Evolutionary conservation across 2,113 vertebrate genomes (phyloP).

Genomic region (Pangasianodon gigas): DNA sequence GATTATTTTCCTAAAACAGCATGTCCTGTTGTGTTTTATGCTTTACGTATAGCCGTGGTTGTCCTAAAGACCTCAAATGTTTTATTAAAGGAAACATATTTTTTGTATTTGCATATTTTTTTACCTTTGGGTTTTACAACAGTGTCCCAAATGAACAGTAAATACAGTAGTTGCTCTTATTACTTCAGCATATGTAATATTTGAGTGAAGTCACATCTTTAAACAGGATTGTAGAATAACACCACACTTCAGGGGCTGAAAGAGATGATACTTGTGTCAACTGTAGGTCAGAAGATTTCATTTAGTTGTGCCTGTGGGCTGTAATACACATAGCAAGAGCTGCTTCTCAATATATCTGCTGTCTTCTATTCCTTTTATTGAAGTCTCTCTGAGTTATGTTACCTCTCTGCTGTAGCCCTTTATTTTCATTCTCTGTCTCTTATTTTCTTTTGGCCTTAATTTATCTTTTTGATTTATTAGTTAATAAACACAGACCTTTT

Average conservation of each 20-base stretch:
- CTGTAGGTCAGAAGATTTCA: slow-evolving; percentile 52
- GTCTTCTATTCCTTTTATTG: slow-evolving; percentile 33
- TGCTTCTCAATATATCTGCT: not conserved
- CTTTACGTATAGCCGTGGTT: not conserved
- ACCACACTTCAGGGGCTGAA: slow-evolving; percentile 51
- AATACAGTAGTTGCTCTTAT: not conserved
- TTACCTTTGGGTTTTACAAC: not conserved
- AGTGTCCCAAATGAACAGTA: not conserved
- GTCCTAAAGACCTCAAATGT: not conserved
- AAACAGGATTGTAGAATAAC: slow-evolving; percentile 38
- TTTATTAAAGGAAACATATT: not conserved
- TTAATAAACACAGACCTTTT: not conserved
- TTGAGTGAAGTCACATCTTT: not conserved
- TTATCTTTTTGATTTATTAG: slow-evolving; percentile 11
- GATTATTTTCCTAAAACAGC: not conserved
- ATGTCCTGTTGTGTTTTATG: not conserved
- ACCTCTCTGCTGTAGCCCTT: not conserved
- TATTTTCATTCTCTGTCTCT: not conserved
- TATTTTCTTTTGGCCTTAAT: not conserved
- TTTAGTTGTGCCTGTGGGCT: slow-evolving; percentile 47
- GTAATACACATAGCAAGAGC: slow-evolving; percentile 45
- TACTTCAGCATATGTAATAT: not conserved
- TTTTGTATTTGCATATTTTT: not conserved
- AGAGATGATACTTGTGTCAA: slow-evolving; percentile 55
- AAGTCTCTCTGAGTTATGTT: not conserved